These are phyloP conservation scores for Phymatocera aterrima DNA, from an alignment of 2,888 invertebrate species.

Conservation along the genomic window DNA sequence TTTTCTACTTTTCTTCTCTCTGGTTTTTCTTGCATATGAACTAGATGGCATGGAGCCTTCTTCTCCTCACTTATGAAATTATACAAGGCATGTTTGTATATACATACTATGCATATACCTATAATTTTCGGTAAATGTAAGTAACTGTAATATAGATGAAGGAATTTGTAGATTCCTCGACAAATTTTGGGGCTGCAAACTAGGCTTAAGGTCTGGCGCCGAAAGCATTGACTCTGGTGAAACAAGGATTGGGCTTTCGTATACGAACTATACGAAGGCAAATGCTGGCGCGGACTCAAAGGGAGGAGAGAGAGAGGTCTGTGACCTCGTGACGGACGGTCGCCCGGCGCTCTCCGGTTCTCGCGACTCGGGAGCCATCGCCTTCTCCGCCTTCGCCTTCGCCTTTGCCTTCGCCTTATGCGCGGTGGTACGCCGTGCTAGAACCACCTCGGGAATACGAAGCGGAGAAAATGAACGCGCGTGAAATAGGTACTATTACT, in stretches of 20 bases:
- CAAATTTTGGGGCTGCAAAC: slow-evolving; percentile 5
- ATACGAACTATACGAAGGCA: slow-evolving; percentile 50
- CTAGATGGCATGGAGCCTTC: too few species aligned
- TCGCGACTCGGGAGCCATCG: slow-evolving; percentile 25
- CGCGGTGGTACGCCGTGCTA: slow-evolving; percentile 13
- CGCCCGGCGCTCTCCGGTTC: slow-evolving; percentile 42
- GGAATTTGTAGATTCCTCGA: not conserved
- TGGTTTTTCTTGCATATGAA: not conserved
- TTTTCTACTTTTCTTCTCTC: not conserved
- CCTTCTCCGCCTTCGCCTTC: slow-evolving; percentile 30
- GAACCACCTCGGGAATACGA: slow-evolving; percentile 13
- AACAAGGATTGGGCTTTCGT: slow-evolving; percentile 35
- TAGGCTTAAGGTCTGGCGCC: slow-evolving; percentile 29
- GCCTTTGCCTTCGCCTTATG: slow-evolving; percentile 28
- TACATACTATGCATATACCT: too few species aligned
- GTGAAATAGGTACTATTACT: not conserved
- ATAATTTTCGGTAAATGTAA: not conserved
- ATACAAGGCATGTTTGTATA: too few species aligned
- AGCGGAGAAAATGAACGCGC: not conserved
- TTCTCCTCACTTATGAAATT: too few species aligned
- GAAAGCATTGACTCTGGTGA: slow-evolving; percentile 28
- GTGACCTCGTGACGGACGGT: slow-evolving; percentile 63
- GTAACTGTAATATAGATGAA: not conserved
- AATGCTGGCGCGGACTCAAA: slow-evolving; percentile 52
- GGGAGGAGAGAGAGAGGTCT: slow-evolving; percentile 64